These are phyloP conservation scores for Caenorhabditis sp. DNA, from an alignment of 2,888 invertebrate genomes.

Conservation along the genomic window DNA sequence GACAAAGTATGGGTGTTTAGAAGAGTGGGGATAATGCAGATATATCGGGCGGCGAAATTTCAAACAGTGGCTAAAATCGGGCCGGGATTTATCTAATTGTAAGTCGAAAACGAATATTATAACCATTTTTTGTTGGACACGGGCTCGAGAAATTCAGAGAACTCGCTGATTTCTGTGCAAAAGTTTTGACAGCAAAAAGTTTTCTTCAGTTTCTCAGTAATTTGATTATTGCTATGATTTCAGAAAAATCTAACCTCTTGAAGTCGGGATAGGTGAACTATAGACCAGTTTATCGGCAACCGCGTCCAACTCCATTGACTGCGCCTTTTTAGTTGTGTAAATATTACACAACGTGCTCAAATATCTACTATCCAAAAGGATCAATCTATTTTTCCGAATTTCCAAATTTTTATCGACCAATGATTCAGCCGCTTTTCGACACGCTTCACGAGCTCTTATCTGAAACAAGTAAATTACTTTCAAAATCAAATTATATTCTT, in stretches of 20 bases:
- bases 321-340: conserved; percentile 18
- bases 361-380: conserved; percentile 10
- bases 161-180: too few relatives aligned
- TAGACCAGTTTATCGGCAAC: conserved; percentile 26
- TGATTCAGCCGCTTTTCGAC: conserved; percentile 30
- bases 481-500: neutral
- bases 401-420: conserved; percentile 22
- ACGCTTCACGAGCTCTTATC: conserved; percentile 34
- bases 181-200: too few relatives aligned
- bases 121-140: too few relatives aligned
- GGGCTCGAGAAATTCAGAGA: too few relatives aligned
- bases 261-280: conserved; percentile 10
- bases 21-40: too few relatives aligned
- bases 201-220: too few relatives aligned
- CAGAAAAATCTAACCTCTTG: conserved; percentile 8
- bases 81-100: too few relatives aligned
- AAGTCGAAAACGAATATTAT: too few relatives aligned
- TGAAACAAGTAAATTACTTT: neutral
- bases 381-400: conserved; percentile 8
- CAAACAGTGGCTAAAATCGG: too few relatives aligned
- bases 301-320: conserved; percentile 23
- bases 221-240: neutral
- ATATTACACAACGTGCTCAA: conserved; percentile 24
- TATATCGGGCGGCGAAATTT: too few relatives aligned
- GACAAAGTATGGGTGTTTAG: too few relatives aligned